Percentiles rank a stretch among this genome's conserved stretches.
These are phyloP conservation scores for Syritta pipiens DNA, from an alignment of 2,888 invertebrate species.

Conservation along the genomic window DNA sequence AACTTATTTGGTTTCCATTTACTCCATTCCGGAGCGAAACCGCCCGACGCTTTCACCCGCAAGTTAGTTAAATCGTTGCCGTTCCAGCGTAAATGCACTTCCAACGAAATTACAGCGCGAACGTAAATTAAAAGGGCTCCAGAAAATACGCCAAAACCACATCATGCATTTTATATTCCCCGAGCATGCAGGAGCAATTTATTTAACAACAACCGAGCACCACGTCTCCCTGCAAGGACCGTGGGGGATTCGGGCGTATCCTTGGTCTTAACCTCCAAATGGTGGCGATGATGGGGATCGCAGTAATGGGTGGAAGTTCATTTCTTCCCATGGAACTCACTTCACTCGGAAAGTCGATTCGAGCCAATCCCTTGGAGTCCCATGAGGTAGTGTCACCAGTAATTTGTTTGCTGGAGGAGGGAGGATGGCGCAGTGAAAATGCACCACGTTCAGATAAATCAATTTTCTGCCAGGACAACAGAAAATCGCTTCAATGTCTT, in stretches of 20 bases:
- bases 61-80: conserved; percentile 12
- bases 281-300: too few relatives aligned
- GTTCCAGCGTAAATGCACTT: background rate
- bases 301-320: too few relatives aligned
- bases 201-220: conserved; percentile 29
- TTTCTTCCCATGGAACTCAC: conserved; percentile 40
- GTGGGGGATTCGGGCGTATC: too few relatives aligned
- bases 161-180: conserved; percentile 28
- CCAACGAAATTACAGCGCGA: background rate
- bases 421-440: conserved; percentile 18
- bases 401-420: conserved; percentile 46
- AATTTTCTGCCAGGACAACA: conserved; percentile 40
- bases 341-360: conserved; percentile 40
- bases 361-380: conserved; percentile 40
- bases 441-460: conserved; percentile 46
- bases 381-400: conserved; percentile 56
- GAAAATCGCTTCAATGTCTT: conserved; percentile 32
- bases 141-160: background rate
- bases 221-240: background rate
- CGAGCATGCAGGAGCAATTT: conserved; percentile 40
- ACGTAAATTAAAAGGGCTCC: conserved; percentile 4
- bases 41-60: too few relatives aligned
- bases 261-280: conserved; percentile 30
- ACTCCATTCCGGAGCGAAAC: background rate
- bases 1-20: background rate